phyloP scores from a whole-genome alignment of 1,140 invertebrate genomes.

The Lepidurus arcticus region DNA sequence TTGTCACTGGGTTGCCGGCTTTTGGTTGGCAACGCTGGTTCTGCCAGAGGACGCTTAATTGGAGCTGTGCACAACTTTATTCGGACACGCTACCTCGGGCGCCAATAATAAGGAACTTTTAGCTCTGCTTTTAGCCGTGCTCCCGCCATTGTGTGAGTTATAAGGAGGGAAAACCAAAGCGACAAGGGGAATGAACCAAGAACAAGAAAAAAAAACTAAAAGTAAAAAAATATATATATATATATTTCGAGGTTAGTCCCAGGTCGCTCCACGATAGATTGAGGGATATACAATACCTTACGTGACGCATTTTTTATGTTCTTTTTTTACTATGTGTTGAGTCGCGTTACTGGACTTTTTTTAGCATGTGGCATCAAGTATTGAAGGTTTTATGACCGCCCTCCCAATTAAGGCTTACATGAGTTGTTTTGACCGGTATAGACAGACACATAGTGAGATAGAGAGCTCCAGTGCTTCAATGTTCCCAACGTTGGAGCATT shows the following conservation, averaged over 20 bases:
- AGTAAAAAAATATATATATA: too few relatives aligned
- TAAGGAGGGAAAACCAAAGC: neutral
- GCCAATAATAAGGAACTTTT: slow-evolving; percentile 10
- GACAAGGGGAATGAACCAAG: neutral
- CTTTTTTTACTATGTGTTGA: neutral
- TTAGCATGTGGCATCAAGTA: neutral
- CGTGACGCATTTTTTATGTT: neutral
- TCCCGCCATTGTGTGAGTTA: slow-evolving; percentile 11
- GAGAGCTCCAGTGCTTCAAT: too few relatives aligned
- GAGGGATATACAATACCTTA: slow-evolving; percentile 11
- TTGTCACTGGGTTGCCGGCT: neutral
- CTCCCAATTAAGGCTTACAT: slow-evolving; percentile 15
- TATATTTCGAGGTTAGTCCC: neutral
- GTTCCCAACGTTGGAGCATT: too few relatives aligned
- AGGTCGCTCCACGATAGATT: neutral
- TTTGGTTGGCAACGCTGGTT: slow-evolving; percentile 9
- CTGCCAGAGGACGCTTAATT: neutral
- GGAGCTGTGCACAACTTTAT: slow-evolving; percentile 1
- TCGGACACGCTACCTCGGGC: neutral
- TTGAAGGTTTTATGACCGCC: neutral
- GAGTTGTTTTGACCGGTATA: neutral
- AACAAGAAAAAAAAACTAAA: neutral
- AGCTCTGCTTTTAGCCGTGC: neutral
- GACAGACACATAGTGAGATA: too few relatives aligned
- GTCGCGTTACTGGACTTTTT: neutral